Evolutionary conservation across 2,888 invertebrate genomes (phyloP), one percentile per base, ranked within the genome.

Genomic region (Hylaea fasciaria): DNA sequence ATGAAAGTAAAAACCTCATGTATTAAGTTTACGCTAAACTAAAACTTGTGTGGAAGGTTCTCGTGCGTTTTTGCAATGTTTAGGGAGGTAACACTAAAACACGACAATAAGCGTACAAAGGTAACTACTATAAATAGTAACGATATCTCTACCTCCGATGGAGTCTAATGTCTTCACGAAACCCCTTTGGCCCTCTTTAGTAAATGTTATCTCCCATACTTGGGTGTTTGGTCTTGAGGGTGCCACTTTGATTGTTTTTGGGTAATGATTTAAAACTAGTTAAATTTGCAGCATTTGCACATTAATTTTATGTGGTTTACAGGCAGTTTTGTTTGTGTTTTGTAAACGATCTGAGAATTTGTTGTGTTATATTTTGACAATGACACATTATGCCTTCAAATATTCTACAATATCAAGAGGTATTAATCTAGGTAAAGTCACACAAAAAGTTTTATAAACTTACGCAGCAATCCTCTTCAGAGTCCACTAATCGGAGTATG

Each of bases 151-250:
- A 91, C 91, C 91, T 78, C 91, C 91, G 22, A 76, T 64, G 12
- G 83, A 82, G 49, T 90, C 88, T 72, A 91, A 74, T 3, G 80
- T 59, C 73, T 85, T 91, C 9, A 91, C 73, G 56, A 91, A 91
- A 54, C 71, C 73, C 70, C 91, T 83, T 58, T 91, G 89, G 0
- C 86, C 87, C 57, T 89, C 89, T 57, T 78, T 80, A 74, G 67
- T 73, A 45, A 91, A 78, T 66, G 64, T 83, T 8, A 90, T 62
- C 73, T 86, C 86, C 91, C 91, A 91, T 77, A 91, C 78, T 81
- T 91, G 91, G 50, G 84, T 77, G 17, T 68, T 80, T 35, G 62
- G 53, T 17, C 59, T 60, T 57, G 64, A 28, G 1, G 79, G 68
- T 76, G 89, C 89, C 89, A 89, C 89, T 83, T 85, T 90, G 86